phyloP scores from a whole-genome alignment of 1,140 invertebrate genomes.

The Bombus confusus region DNA sequence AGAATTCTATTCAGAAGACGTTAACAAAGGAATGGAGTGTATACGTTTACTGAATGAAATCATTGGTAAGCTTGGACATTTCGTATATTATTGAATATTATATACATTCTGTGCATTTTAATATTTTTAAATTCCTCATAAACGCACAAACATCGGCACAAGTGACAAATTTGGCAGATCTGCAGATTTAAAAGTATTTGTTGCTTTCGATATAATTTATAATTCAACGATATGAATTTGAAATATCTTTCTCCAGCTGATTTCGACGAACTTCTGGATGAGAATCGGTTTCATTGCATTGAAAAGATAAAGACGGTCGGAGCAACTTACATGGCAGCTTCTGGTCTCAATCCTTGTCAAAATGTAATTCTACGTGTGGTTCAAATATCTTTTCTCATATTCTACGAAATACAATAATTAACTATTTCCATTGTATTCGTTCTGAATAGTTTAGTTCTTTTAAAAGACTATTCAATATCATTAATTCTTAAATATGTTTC shows the following conservation, averaged over 20 bases:
- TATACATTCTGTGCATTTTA: too few relatives aligned
- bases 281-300: constrained; percentile 93
- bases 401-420: neutral
- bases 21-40: constrained; percentile 98
- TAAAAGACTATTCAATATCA: too few relatives aligned
- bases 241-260: constrained; percentile 84
- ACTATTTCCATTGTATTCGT: neutral
- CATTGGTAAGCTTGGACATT: constrained; percentile 86
- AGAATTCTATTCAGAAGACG: constrained; percentile 98
- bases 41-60: constrained; percentile 99
- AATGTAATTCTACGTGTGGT: constrained; percentile 81
- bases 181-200: neutral
- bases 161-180: neutral
- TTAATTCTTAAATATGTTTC: too few relatives aligned
- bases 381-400: neutral
- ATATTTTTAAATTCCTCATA: too few relatives aligned
- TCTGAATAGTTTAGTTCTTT: too few relatives aligned
- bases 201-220: neutral
- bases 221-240: neutral
- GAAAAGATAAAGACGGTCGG: constrained; percentile 99
- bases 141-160: too few relatives aligned
- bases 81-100: too few relatives aligned
- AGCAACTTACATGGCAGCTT: constrained; percentile 98
- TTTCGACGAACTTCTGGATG: constrained; percentile 95
- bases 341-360: constrained; percentile 93